A percentile compares a stretch with the other conserved stretches of the same genome.
These are phyloP conservation scores for Ophion obscuratus DNA, from an alignment of 2,888 invertebrate genomes.

Conservation along the genomic window DNA sequence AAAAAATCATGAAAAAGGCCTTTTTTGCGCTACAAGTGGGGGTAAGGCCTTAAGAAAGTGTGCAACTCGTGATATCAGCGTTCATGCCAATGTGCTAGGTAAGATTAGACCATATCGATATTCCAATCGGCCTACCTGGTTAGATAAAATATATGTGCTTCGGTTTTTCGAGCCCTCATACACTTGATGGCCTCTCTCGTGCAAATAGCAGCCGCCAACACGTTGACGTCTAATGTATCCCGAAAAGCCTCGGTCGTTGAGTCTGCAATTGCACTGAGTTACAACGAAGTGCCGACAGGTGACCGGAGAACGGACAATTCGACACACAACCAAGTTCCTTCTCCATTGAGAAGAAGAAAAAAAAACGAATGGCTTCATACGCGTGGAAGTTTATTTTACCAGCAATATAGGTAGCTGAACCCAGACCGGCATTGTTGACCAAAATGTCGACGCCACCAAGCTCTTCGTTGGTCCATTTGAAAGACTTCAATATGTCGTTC, in stretches of 20 bases:
- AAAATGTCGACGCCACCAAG: conserved; percentile 84
- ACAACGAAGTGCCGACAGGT: neutral
- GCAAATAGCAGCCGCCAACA: conserved; percentile 74
- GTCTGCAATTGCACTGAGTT: conserved; percentile 62
- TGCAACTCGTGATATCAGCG: neutral
- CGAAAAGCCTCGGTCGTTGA: conserved; percentile 71
- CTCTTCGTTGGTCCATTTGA: conserved; percentile 70
- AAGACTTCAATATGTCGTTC: conserved; percentile 70
- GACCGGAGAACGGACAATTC: too few relatives aligned
- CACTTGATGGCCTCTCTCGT: conserved; percentile 74
- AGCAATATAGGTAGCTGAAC: conserved; percentile 65
- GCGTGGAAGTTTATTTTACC: conserved; percentile 56
- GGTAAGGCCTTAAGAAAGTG: too few relatives aligned
- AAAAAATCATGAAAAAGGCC: too few relatives aligned
- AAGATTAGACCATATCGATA: too few relatives aligned
- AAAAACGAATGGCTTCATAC: too few relatives aligned
- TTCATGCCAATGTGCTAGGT: neutral
- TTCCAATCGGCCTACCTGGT: conserved; percentile 12
- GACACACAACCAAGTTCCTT: too few relatives aligned
- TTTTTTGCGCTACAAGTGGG: too few relatives aligned
- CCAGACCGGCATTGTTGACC: conserved; percentile 84
- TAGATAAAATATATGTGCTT: conserved; percentile 44
- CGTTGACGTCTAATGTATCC: conserved; percentile 73
- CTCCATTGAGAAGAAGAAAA: too few relatives aligned
- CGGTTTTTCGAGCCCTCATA: conserved; percentile 70